These are phyloP conservation scores for Sebastes vulpes DNA, from an alignment of 2,797 vertebrate species.

Conservation along the genomic window DNA sequence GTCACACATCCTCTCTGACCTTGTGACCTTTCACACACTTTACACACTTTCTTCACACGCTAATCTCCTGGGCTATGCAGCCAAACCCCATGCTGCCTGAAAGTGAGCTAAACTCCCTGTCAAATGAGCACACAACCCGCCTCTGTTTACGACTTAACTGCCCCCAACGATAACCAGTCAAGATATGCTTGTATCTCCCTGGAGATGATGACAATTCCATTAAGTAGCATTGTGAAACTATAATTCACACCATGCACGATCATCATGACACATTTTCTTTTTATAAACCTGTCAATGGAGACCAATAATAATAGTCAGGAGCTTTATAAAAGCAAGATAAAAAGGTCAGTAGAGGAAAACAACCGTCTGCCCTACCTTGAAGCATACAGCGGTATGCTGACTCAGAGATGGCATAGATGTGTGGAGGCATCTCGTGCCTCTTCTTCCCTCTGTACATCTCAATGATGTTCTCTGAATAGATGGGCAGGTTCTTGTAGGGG, in stretches of 20 bases:
- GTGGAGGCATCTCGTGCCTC: slow-evolving; percentile 96
- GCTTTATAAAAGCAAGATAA: background rate
- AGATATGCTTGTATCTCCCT: background rate
- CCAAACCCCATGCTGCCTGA: slow-evolving; percentile 9
- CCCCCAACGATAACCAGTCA: background rate
- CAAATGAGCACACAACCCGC: slow-evolving; percentile 1
- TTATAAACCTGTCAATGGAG: background rate
- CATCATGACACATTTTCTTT: background rate
- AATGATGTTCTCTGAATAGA: slow-evolving; percentile 97
- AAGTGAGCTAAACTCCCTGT: slow-evolving; percentile 46
- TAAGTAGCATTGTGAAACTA: background rate
- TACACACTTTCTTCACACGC: slow-evolving; percentile 40
- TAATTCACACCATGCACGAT: background rate
- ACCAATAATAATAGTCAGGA: background rate
- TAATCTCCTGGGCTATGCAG: slow-evolving; percentile 63
- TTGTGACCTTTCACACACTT: slow-evolving; percentile 67
- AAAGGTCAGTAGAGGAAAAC: background rate
- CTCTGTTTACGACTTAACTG: background rate
- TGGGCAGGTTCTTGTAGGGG: slow-evolving; percentile 98
- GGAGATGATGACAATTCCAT: background rate
- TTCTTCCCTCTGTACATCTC: slow-evolving; percentile 99
- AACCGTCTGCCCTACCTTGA: slow-evolving; percentile 88
- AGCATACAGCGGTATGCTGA: slow-evolving; percentile 98
- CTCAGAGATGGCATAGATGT: slow-evolving; percentile 97
- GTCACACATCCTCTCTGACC: slow-evolving; percentile 58